Conservation (phyloP, 2,113 vertebrate species). For the Myiagra hebetior region DNA sequence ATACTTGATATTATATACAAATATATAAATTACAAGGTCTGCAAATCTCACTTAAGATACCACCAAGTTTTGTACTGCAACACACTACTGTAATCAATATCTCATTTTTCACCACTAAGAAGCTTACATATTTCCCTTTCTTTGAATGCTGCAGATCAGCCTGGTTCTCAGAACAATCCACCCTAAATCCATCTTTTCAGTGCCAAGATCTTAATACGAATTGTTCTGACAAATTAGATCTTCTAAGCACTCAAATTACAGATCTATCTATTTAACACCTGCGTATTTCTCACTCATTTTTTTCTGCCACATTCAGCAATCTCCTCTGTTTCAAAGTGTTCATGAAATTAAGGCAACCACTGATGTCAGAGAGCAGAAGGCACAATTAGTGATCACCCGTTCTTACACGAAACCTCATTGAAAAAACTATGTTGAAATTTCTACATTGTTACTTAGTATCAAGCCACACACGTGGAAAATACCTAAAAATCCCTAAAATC, state of each 20-base stretch:
- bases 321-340: background rate
- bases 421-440: background rate
- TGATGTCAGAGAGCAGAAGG: background rate
- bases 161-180: background rate
- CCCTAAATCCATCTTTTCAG: background rate
- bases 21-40: background rate
- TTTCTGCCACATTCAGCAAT: background rate
- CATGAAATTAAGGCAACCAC: background rate
- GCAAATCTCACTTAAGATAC: background rate
- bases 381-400: background rate
- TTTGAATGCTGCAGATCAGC: background rate
- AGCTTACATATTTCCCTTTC: background rate
- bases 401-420: accelerated
- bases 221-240: background rate
- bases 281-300: background rate
- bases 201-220: background rate
- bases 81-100: background rate
- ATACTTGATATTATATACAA: background rate
- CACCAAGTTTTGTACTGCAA: background rate
- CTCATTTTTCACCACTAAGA: background rate
- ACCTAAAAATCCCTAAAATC: background rate
- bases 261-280: background rate
- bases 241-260: background rate
- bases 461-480: background rate
- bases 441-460: background rate